A percentile compares a stretch with the other conserved stretches of the same genome.
phyloP scores from a whole-genome alignment of 2,888 invertebrate species.

The Hypomecis punctinalis region DNA sequence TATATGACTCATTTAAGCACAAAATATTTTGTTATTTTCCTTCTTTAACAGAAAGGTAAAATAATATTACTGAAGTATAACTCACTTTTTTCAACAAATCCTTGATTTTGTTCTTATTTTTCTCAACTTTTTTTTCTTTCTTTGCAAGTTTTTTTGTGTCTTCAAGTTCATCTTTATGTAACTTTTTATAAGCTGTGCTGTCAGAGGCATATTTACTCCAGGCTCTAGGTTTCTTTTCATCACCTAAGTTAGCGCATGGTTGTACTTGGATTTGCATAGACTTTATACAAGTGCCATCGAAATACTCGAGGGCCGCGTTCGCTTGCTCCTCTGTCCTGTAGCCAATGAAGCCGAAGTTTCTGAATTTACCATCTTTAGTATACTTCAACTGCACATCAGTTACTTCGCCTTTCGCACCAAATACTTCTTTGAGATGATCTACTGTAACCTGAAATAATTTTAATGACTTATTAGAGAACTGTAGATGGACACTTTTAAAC shows the following conservation, averaged over 20 bases:
- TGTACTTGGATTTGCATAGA: constrained; percentile 93
- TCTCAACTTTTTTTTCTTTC: constrained; percentile 64
- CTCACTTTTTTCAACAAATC: constrained; percentile 88
- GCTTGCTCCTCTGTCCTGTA: constrained; percentile 93
- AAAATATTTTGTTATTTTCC: too few relatives aligned
- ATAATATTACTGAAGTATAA: not conserved
- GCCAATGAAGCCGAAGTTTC: constrained; percentile 97
- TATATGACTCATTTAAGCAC: too few relatives aligned
- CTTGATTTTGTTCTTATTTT: constrained; percentile 84
- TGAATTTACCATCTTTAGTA: constrained; percentile 95
- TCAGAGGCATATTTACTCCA: constrained; percentile 97
- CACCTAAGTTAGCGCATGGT: constrained; percentile 88
- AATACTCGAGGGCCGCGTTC: constrained; percentile 89
- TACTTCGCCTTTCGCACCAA: constrained; percentile 92
- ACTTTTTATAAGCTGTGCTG: constrained; percentile 87
- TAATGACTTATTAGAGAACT: not conserved
- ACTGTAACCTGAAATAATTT: constrained; percentile 87
- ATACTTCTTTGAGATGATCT: constrained; percentile 90
- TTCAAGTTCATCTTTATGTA: constrained; percentile 71
- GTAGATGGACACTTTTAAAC: too few relatives aligned
- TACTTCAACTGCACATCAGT: constrained; percentile 98
- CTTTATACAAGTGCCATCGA: constrained; percentile 93
- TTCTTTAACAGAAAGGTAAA: too few relatives aligned
- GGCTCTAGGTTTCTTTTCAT: constrained; percentile 91
- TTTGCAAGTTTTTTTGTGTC: constrained; percentile 54